Conservation (phyloP, 2,888 invertebrate species). For the Unio pictorum region DNA sequence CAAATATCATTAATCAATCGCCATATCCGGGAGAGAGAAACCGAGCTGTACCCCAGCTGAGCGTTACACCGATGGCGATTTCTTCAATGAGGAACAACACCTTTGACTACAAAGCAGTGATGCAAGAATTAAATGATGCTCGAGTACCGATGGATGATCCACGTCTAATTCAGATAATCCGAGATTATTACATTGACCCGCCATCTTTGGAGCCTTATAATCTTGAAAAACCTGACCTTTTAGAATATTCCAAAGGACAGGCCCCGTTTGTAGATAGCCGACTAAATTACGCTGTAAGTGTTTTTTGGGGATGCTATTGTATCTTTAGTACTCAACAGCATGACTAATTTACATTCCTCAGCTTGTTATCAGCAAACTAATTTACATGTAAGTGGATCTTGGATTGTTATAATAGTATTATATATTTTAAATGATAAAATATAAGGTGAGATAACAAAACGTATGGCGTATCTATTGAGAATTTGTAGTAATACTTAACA, state of each 20-base stretch:
- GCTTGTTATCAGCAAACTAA: too few relatives aligned
- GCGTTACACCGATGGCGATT: constrained; percentile 23
- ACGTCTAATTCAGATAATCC: constrained; percentile 29
- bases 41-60: constrained; percentile 14
- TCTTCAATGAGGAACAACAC: constrained; percentile 13
- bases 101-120: constrained; percentile 23
- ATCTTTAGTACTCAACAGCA: too few relatives aligned
- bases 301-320: background rate
- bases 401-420: too few relatives aligned
- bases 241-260: constrained; percentile 44
- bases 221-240: constrained; percentile 23
- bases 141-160: constrained; percentile 29
- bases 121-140: constrained; percentile 30
- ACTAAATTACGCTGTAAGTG: constrained; percentile 37
- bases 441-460: too few relatives aligned
- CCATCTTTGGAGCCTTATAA: constrained; percentile 35
- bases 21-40: constrained; percentile 1
- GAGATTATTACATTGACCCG: constrained; percentile 36
- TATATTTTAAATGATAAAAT: too few relatives aligned
- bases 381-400: too few relatives aligned
- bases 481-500: too few relatives aligned
- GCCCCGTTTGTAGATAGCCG: constrained; percentile 42
- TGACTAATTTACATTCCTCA: too few relatives aligned
- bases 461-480: too few relatives aligned
- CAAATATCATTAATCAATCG: too few relatives aligned